These are phyloP conservation scores for Polyploca ridens DNA, from an alignment of 2,888 invertebrate genomes.

Conservation along the genomic window DNA sequence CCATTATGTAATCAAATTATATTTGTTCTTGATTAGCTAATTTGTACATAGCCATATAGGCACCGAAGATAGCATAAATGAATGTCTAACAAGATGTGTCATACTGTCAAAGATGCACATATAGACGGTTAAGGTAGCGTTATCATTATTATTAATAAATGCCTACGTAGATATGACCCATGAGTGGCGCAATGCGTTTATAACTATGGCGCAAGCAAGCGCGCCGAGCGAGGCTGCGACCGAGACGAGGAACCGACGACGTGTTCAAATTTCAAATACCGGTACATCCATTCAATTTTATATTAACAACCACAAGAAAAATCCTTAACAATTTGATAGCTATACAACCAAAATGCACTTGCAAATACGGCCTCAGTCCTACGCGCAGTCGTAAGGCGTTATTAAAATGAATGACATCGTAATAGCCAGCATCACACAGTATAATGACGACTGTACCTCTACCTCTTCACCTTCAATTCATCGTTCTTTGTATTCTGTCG, in stretches of 20 bases:
- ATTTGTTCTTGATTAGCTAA: no score
- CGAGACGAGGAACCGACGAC: conserved; percentile 24
- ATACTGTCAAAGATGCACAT: conserved; percentile 13
- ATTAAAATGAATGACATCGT: conserved; percentile 16
- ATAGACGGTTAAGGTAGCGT: conserved; percentile 26
- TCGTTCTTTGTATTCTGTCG: not conserved
- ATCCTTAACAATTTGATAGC: not conserved
- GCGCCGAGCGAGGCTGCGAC: conserved; percentile 34
- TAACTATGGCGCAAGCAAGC: conserved; percentile 47
- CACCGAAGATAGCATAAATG: not conserved
- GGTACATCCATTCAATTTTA: conserved; percentile 21
- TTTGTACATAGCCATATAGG: no score
- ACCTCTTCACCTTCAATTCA: conserved; percentile 9
- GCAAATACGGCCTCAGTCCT: not conserved
- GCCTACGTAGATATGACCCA: conserved; percentile 40
- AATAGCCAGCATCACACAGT: conserved; percentile 15
- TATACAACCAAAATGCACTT: conserved; percentile 1
- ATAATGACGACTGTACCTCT: conserved; percentile 14
- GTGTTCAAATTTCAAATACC: conserved; percentile 33
- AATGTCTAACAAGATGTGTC: not conserved
- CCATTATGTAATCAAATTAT: not conserved
- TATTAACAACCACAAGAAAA: conserved; percentile 15
- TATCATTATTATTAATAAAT: conserved; percentile 55
- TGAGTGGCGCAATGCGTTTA: conserved; percentile 49
- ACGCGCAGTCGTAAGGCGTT: not conserved